Percentiles rank a stretch among this genome's conserved stretches.
Conservation (phyloP, 2,888 invertebrate species). For the Prostheceraeus crozeri region DNA sequence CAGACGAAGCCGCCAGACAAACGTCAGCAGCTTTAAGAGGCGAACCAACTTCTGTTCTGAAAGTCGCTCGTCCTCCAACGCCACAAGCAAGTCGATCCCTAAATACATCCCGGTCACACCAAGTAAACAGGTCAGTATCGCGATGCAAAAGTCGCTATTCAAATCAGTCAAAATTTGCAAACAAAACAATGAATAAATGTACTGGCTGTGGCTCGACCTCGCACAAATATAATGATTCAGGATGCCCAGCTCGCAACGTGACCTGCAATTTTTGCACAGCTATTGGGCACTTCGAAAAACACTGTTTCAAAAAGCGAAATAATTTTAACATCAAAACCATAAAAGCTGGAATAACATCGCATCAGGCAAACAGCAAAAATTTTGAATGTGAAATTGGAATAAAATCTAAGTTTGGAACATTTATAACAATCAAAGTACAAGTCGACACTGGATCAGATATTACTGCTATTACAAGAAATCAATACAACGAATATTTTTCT, state of each 20-base stretch:
- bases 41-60: not conserved
- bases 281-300: not conserved
- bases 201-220: not conserved
- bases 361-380: too few species aligned
- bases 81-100: not conserved
- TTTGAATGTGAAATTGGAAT: too few species aligned
- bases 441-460: too few species aligned
- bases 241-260: conserved; percentile 3
- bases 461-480: too few species aligned
- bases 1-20: conserved; percentile 9
- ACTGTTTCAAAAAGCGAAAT: too few species aligned
- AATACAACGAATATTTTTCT: too few species aligned
- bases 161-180: not conserved
- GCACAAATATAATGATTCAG: not conserved
- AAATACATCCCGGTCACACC: not conserved
- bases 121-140: not conserved
- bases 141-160: not conserved
- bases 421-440: too few species aligned
- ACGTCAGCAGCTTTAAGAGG: not conserved
- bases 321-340: too few species aligned
- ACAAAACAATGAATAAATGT: conserved; percentile 8
- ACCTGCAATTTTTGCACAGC: not conserved
- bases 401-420: too few species aligned
- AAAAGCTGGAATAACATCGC: too few species aligned
- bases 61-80: too few species aligned